Base-by-base conservation (phyloP, 2,797 vertebrate species). In the Falco concolor region DNA sequence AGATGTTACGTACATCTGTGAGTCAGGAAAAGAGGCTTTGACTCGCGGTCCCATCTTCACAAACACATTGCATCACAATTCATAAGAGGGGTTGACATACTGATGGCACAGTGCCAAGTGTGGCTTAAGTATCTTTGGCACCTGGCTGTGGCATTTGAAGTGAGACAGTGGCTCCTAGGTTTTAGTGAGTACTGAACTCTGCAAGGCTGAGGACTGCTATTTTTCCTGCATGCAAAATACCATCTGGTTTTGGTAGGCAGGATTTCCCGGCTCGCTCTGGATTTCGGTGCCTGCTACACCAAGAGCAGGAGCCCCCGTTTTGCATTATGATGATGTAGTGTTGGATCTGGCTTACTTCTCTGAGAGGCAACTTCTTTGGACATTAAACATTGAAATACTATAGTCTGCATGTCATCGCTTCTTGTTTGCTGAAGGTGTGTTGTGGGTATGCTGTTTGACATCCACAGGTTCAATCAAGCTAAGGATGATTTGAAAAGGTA, bases 311-410 rank as follows among this genome's bases (percentile, higher is more conserved):
- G 32, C 19, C 25, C 4, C 7, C 1, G 25, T 67, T 82, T 82
- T 61, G 61, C 30, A 2, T 38, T 42, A 45, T 0, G 0, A 0
- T 68, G 32, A 24, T 50, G 16, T 27, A 1, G 36, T 25, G 14
- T 64, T 64, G 67, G 16, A 34, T 28, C 70, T 53, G 50, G 20
- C 18, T 87, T 60, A 4, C 18, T 60, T 25, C 27, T 81, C 30
- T n/a, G 57, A 44, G 57, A 67, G 25, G 23, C 73, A 91, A 7
- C 34, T 72, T 80, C 52, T 87, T 79, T 83, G 13, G 10, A 28
- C 21, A 49, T 0, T 52, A 20, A 44, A 34, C n/a, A 27, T 12
- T 67, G 79, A 63, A 84, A n/a, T 81, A 5, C 1, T 81, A 5
- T 2, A 38, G 22, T 30, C 61, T 78, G 40, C 20, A 5, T 53